Conservation (phyloP, 2,797 vertebrate genomes). For the Lacerta agilis region DNA sequence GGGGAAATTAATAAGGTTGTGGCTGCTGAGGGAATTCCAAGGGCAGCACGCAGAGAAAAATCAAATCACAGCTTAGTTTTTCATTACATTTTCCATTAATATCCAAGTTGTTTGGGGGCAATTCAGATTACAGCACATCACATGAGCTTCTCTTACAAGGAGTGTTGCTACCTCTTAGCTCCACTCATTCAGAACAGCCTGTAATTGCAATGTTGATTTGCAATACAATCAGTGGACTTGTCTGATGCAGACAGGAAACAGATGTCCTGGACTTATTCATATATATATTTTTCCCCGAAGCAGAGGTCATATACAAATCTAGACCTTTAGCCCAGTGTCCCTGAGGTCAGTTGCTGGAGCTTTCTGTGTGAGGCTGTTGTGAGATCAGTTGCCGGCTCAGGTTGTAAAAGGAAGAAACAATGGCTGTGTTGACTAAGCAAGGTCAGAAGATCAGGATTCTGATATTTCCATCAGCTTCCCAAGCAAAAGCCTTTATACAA, state of each 20-base stretch:
- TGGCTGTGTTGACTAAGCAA: background rate
- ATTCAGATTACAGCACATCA: constrained; percentile 34
- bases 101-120: constrained; percentile 79
- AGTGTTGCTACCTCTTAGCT: background rate
- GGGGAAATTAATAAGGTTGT: constrained; percentile 59
- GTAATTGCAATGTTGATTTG: background rate
- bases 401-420: background rate
- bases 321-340: background rate
- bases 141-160: constrained; percentile 10
- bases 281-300: background rate
- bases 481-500: background rate
- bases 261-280: background rate
- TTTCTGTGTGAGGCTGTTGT: background rate
- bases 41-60: constrained; percentile 41
- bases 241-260: background rate
- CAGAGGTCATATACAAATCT: background rate
- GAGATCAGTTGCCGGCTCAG: too few species aligned
- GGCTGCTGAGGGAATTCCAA: constrained; percentile 47
- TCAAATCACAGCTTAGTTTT: constrained; percentile 80
- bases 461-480: background rate
- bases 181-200: background rate
- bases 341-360: background rate
- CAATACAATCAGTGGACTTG: background rate
- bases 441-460: too few species aligned
- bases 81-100: constrained; percentile 82